A percentile compares a stretch with the other conserved stretches of the same genome.
phyloP scores from a whole-genome alignment of 2,888 invertebrate species.

The Pandemis corylana region DNA sequence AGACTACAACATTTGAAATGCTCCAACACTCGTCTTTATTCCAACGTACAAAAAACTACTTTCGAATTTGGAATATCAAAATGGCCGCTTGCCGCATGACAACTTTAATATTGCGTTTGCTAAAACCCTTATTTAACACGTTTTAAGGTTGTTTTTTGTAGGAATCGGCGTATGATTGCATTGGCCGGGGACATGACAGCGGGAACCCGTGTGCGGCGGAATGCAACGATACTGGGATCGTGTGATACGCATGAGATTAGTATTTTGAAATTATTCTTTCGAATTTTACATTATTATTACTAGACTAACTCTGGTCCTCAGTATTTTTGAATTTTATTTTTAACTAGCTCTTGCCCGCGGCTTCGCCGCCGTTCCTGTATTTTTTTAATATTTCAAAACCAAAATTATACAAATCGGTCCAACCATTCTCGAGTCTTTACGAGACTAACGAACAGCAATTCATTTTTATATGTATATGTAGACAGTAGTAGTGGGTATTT shows the following conservation, averaged over 20 bases:
- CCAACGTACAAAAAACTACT: slow-evolving; percentile 46
- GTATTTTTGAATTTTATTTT: background rate
- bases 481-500: no score
- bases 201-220: slow-evolving; percentile 77
- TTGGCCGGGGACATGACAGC: slow-evolving; percentile 63
- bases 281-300: background rate
- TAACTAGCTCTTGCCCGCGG: no score
- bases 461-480: no score
- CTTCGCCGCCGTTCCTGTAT: no score
- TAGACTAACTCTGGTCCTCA: background rate
- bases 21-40: slow-evolving; percentile 49
- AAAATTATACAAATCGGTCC: no score
- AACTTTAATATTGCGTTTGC: slow-evolving; percentile 3
- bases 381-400: no score
- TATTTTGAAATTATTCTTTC: slow-evolving; percentile 19
- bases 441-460: no score
- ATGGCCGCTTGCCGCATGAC: slow-evolving; percentile 27
- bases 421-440: no score
- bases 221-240: slow-evolving; percentile 70
- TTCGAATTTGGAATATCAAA: slow-evolving; percentile 36
- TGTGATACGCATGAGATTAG: slow-evolving; percentile 56
- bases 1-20: slow-evolving; percentile 39
- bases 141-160: slow-evolving; percentile 40
- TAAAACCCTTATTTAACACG: background rate
- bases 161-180: slow-evolving; percentile 36